A percentile compares a stretch with the other conserved stretches of the same genome.
phyloP scores from a whole-genome alignment of 1,140 invertebrate species.

The Bombus sylvicola region DNA sequence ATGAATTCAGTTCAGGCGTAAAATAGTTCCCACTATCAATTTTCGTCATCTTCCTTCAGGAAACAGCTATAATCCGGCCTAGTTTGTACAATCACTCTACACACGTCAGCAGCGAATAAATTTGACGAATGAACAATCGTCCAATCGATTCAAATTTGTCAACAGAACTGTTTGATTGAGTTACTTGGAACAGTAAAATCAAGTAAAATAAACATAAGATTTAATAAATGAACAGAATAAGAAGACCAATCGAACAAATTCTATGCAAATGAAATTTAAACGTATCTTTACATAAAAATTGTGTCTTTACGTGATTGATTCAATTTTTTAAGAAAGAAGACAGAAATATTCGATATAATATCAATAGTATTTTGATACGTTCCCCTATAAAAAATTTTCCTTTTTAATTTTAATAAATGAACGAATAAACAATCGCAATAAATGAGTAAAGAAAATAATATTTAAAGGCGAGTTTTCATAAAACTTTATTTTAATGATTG shows the following conservation, averaged over 20 bases:
- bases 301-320: no score
- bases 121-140: neutral
- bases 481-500: no score
- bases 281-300: neutral
- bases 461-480: no score
- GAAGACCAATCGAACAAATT: neutral
- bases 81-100: conserved; percentile 5
- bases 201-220: neutral
- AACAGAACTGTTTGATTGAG: neutral
- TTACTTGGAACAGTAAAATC: neutral
- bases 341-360: no score
- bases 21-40: conserved; percentile 9
- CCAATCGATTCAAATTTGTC: conserved; percentile 2
- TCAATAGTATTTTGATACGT: no score
- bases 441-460: no score
- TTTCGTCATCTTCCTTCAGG: conserved; percentile 5
- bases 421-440: no score
- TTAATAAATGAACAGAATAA: neutral
- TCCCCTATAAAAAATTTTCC: no score
- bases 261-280: neutral
- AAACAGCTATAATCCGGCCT: conserved; percentile 1
- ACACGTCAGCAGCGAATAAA: neutral
- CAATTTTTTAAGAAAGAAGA: no score
- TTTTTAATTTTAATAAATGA: no score
- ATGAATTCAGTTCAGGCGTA: neutral